Base-by-base conservation (phyloP, 2,888 invertebrate genomes). In the Agonopterix alstromeriana region DNA sequence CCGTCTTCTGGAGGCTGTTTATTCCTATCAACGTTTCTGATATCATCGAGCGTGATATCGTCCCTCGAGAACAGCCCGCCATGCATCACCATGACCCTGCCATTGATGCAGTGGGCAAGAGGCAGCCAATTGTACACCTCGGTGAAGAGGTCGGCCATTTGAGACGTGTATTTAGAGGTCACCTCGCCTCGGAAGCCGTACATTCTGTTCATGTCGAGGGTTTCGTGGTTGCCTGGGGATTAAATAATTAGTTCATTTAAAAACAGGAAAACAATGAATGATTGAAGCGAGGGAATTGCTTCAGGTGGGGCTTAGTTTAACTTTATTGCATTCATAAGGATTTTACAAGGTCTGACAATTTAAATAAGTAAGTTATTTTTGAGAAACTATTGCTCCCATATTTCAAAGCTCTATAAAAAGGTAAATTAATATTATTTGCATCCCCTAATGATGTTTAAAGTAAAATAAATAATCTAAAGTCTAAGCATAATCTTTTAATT, bases 161-260 rank as follows among this genome's bases (percentile, higher is more conserved):
- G 95, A 12, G 93, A 90, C 1, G 95, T 94, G 82, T 98, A 99
- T 85, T 99, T 99, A 5, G 96, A 93, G 66, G 97, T 96, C 0
- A 99, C 99, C 88, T 99, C 99, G 1, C 99, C 99, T 56, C 98
- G 96, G 90, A 99, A 99, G 1, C 99, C 99, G 81, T 99, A 99
- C 96, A 99, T 98, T 83, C 98, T 96, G 86, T 99, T 99, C 99
- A 99, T 99, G 53, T 96, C 97, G 43, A 94, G 92, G 62, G 98
- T 98, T 77, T 99, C 99, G 76, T 99, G 99, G 85, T 99, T 99
- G n/a, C 98, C 97, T 97, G 77, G 1, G 62, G 56, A 40, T 46
- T n/a, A 10, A n/a, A 38, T 38, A 10, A 1, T 38, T 38, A 7
- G 38, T 38, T 38, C n/a, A 38, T 38, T 38, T 9, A 7, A 27